Conservation (phyloP, 2,113 vertebrate species). For the Xyrauchen texanus region DNA sequence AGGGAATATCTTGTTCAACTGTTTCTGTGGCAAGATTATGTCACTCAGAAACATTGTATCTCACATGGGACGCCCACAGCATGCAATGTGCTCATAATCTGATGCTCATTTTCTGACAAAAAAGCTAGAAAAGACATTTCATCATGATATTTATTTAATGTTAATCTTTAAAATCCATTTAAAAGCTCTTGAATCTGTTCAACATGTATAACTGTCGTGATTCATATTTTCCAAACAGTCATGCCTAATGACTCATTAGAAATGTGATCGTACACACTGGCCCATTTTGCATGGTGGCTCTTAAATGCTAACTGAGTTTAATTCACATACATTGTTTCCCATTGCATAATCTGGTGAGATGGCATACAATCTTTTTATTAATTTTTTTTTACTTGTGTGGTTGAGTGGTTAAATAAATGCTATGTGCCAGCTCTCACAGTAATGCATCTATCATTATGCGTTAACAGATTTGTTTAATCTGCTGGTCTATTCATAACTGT, state of each 20-base stretch:
- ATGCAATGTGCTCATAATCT: conserved; percentile 7
- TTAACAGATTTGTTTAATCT: conserved; percentile 36
- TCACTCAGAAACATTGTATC: background rate
- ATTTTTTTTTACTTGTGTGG: background rate
- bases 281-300: background rate
- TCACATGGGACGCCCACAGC: background rate
- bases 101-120: background rate
- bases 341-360: conserved; percentile 30
- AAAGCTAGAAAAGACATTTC: conserved; percentile 1
- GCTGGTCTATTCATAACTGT: conserved; percentile 3
- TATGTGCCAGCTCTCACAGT: background rate
- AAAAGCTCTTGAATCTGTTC: background rate
- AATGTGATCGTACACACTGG: conserved; percentile 34
- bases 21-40: conserved; percentile 4
- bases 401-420: conserved; percentile 11
- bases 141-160: conserved; percentile 3
- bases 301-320: conserved; percentile 51
- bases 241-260: conserved; percentile 32
- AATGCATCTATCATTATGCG: background rate
- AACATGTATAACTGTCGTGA: background rate
- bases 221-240: conserved; percentile 2
- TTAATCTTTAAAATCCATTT: background rate
- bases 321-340: conserved; percentile 39
- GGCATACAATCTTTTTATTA: background rate
- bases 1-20: too few relatives aligned